Percentiles rank a stretch among this genome's conserved stretches.
Conservation (phyloP, 2,113 vertebrate genomes). For the Neolamprologus fasciatus region DNA sequence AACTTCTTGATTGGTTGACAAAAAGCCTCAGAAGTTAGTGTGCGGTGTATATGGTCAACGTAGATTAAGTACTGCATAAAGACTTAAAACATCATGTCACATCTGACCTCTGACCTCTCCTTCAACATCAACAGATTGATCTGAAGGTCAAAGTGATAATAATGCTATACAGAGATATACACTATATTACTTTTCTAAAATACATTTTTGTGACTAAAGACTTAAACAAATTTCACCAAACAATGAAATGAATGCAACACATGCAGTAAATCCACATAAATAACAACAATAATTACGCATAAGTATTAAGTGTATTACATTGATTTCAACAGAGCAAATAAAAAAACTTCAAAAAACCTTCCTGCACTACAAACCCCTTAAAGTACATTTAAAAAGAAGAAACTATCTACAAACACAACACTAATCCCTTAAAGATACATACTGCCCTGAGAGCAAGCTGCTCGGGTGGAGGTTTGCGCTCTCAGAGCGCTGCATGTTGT, state of each 20-base stretch:
- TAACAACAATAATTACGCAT: not conserved
- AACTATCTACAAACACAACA: not conserved
- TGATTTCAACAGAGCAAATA: not conserved
- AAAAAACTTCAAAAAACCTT: not conserved
- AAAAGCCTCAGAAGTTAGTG: not conserved
- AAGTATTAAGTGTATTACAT: rapidly evolving
- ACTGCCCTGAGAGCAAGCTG: not conserved
- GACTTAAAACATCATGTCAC: not conserved
- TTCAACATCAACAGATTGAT: not conserved
- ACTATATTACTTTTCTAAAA: not conserved
- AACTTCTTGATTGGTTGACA: not conserved
- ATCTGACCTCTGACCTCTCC: not conserved
- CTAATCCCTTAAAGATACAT: not conserved
- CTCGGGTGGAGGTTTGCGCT: not conserved
- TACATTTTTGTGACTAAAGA: not conserved
- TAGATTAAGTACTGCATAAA: not conserved
- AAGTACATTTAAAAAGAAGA: not conserved
- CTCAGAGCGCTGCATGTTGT: not conserved
- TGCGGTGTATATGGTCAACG: not conserved
- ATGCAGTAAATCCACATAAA: not conserved
- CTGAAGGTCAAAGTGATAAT: not conserved
- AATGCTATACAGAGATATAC: not conserved
- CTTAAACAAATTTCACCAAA: not conserved
- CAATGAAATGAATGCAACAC: not conserved
- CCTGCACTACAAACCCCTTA: not conserved